Base-by-base conservation (phyloP, 2,797 vertebrate species). In the Acipenser transmontanus region DNA sequence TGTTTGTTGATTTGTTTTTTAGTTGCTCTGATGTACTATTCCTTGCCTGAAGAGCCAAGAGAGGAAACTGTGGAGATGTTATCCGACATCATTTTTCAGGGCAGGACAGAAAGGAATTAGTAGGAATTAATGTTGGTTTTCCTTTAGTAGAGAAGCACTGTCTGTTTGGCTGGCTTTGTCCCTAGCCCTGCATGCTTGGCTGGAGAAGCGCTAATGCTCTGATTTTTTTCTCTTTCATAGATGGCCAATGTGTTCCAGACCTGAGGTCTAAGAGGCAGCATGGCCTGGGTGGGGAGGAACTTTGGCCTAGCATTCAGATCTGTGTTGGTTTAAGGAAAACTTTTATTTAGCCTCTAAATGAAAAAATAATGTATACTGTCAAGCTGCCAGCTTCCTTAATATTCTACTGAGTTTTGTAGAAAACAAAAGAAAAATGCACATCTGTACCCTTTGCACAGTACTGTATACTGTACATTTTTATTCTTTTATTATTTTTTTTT, bases 151-250 rank as follows among this genome's bases (percentile, higher is more conserved):
- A 79, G 78, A 83, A 85, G 77, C 34, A 34, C 34, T 34, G 34
- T 34, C 34, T 76, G 68, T 76, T 82, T 80, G 83, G 81, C 82
- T 83, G 76, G 76, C 81, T 76, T 65, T 54, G 51, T 56, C 68
- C 76, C 67, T 87, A 80, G 81, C 74, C 73, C 74, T 2, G 81
- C 82, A 80, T 78, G 54, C 81, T 72, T 73, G 52, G 79, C 61
- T 68, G 63, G 47, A 66, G 75, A 64, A 70, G 69, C 66, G 74
- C 67, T 34, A 59, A 50, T 34, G 34, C 34, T 34, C 34, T 34
- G 34, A 34, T 34, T 4, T 34, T 3, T 17, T 17, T 17, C 17
- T 17, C 17, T 17, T 4, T 34, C 34, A 34, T 34, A 34, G 34
- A 34, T 34, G 34, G 4, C 34, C 34, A 34, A 34, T 34, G 34